These are phyloP conservation scores for Neuroterus valhalla DNA, from an alignment of 1,140 invertebrate species.

Conservation along the genomic window DNA sequence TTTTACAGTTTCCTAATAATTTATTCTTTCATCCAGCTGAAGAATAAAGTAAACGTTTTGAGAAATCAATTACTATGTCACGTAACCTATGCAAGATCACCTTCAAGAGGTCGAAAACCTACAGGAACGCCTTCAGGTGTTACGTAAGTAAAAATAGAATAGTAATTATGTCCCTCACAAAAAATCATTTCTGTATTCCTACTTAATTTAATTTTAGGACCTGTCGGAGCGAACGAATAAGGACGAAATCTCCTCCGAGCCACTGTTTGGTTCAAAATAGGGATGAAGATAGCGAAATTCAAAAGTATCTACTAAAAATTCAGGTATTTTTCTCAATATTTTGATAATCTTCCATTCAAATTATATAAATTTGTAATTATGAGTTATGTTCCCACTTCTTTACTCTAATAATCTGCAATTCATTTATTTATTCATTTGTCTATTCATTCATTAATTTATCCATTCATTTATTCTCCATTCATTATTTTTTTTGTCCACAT, in stretches of 20 bases:
- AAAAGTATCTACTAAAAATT: conserved; percentile 58
- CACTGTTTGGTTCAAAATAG: conserved; percentile 46
- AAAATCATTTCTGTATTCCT: conserved; percentile 22
- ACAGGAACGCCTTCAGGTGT: conserved; percentile 59
- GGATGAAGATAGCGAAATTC: conserved; percentile 54
- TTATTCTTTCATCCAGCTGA: conserved; percentile 57
- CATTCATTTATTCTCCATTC: no score
- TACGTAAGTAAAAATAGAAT: conserved; percentile 53
- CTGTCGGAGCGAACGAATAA: conserved; percentile 66
- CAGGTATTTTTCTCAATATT: conserved; percentile 55
- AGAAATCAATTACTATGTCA: conserved; percentile 68
- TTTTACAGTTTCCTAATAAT: not conserved
- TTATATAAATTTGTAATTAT: not conserved
- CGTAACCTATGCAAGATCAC: conserved; percentile 60
- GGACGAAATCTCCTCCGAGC: conserved; percentile 59
- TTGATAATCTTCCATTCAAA: not conserved
- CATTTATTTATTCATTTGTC: no score
- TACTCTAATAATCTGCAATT: no score
- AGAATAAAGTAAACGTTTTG: conserved; percentile 65
- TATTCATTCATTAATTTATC: no score
- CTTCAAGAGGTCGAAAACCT: conserved; percentile 55
- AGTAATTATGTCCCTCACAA: conserved; percentile 34
- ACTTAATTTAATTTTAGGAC: conserved; percentile 61
- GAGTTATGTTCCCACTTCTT: conserved; percentile 29
- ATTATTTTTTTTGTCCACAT: no score